Conservation (phyloP, 1,140 invertebrate genomes). For the Asobara japonica region DNA sequence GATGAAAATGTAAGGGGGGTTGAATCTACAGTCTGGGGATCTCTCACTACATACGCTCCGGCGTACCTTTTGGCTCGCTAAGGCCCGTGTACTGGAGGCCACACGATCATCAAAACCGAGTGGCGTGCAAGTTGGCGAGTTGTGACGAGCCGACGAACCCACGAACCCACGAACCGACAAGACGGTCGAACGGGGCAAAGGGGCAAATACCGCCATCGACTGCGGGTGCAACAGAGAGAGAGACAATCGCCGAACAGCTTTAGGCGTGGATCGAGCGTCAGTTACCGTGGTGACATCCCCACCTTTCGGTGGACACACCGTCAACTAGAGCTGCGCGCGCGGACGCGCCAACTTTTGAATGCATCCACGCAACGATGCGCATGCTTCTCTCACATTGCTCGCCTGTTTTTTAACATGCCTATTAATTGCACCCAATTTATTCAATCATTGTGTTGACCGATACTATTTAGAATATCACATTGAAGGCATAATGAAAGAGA, state of each 20-base stretch:
- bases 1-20: neutral
- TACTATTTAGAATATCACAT: too few species aligned
- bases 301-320: neutral
- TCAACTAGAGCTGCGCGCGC: neutral
- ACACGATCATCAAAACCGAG: conserved; percentile 4
- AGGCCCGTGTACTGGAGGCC: conserved; percentile 4
- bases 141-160: neutral
- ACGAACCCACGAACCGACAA: neutral
- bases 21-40: neutral
- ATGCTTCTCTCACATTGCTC: too few species aligned
- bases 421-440: neutral
- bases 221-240: neutral
- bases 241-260: neutral
- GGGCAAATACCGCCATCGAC: too few species aligned
- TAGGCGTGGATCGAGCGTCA: conserved; percentile 16
- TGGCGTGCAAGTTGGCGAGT: neutral
- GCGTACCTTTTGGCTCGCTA: conserved; percentile 7
- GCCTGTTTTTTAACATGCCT: neutral
- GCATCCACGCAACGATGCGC: neutral
- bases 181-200: neutral
- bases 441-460: too few species aligned
- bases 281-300: conserved; percentile 4
- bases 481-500: too few species aligned
- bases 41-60: neutral
- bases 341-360: neutral